Evolutionary conservation across 2,797 vertebrate genomes (phyloP).

Genomic region (Botia kubotai): DNA sequence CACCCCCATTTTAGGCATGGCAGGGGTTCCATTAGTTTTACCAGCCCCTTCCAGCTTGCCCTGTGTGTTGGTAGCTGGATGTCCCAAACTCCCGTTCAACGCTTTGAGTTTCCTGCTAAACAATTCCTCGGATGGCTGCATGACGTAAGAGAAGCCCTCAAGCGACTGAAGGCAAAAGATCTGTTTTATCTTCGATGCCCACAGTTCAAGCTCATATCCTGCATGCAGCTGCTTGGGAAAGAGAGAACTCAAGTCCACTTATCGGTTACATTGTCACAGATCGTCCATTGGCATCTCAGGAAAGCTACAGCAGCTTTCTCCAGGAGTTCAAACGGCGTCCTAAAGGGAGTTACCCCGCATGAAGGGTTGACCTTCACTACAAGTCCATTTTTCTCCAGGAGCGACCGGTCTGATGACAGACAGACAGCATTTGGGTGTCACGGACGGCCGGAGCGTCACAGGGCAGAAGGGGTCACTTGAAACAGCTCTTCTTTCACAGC

Average conservation of each 20-base stretch:
- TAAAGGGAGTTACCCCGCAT: constrained; percentile 66
- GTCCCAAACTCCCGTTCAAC: constrained; percentile 88
- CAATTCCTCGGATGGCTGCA: constrained; percentile 94
- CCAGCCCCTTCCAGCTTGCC: constrained; percentile 83
- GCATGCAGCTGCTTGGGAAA: constrained; percentile 68
- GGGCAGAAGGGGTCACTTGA: constrained; percentile 60
- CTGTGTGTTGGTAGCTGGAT: constrained; percentile 79
- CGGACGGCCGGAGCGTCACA: constrained; percentile 64
- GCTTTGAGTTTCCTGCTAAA: constrained; percentile 92
- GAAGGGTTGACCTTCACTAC: constrained; percentile 66
- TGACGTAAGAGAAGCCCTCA: constrained; percentile 84
- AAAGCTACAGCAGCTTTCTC: constrained; percentile 20
- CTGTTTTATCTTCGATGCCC: constrained; percentile 83
- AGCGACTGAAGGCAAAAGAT: constrained; percentile 77
- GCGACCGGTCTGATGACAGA: constrained; percentile 60
- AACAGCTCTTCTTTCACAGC: constrained; percentile 69
- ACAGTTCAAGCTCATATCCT: constrained; percentile 87
- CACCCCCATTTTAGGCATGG: constrained; percentile 97
- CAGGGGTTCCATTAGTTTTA: constrained; percentile 87
- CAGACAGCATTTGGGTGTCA: constrained; percentile 71
- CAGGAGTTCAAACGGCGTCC: constrained; percentile 28
- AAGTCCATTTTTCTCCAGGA: constrained; percentile 71
- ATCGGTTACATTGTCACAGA: constrained; percentile 77
- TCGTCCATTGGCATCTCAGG: constrained; percentile 63
- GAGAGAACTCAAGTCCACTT: constrained; percentile 65